Base-by-base conservation (phyloP, 2,113 vertebrate species). In the rat (Rattus norvegicus) region DNA sequence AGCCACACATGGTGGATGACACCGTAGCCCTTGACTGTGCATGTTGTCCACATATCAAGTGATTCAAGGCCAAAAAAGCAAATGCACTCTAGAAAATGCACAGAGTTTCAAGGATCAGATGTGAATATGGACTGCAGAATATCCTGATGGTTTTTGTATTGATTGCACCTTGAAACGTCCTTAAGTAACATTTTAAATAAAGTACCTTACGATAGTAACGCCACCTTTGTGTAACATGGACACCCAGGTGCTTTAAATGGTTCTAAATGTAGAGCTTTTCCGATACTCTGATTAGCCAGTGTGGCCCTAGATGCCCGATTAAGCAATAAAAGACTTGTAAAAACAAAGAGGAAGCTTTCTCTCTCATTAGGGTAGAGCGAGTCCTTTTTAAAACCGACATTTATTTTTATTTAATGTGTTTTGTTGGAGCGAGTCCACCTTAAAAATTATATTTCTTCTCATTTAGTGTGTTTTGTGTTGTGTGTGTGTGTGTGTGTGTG, bases 151-250 rank as follows among this genome's bases (percentile, higher is more conserved):
- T 61, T 93, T 61, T 76, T 43, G 39, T 90, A 43, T 52, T 70
- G 11, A 30, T 52, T 65, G 70, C 0, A 86, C 33, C 54, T 79
- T 43, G 59, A 80, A 39, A 49, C 81, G 30, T 54, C 72, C 22
- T 59, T 56, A 83, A 91, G 63, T 90, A 59, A 76, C 47, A 73
- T 65, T 67, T 96, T 80, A 93, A 89, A 76, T 47, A 52, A 91
- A 89, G 65, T 56, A 2, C 9, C 63, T 56, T 59, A 59, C 43
- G 73, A 36, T 30, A 61, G 39, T 49, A 49, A 69, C 70, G 73
- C 92, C 12, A 49, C 22, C 26, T 7, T 49, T 67, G 14, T 47
- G 47, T 77, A 16, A 28, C 75, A 7, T 63, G 80, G 19, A 70
- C 77, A 12, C 63, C 52, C 33, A 36, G 33, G 83, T 52, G 69